Conservation (phyloP, 2,113 vertebrate species). For the Passer domesticus region DNA sequence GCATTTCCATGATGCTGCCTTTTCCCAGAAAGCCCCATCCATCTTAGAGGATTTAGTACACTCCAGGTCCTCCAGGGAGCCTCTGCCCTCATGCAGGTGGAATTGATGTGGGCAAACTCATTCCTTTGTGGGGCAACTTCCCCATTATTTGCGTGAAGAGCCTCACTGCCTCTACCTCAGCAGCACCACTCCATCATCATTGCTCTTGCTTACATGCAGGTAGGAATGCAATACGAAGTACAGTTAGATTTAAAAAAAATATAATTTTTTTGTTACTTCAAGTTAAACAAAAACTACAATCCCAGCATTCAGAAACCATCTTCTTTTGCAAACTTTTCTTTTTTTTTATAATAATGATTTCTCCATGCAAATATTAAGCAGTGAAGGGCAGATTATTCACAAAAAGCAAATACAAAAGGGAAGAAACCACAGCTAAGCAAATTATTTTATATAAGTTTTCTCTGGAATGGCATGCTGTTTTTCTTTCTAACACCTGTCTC, state of each 20-base stretch:
- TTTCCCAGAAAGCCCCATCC: neutral
- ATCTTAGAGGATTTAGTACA: neutral
- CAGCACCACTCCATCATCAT: neutral
- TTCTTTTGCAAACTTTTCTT: neutral
- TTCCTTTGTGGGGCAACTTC: accelerated
- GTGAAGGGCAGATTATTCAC: neutral
- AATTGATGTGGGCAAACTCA: neutral
- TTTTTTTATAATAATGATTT: neutral
- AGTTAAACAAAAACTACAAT: neutral
- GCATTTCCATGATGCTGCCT: neutral
- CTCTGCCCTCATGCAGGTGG: neutral
- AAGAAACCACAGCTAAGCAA: neutral
- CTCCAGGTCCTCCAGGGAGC: neutral
- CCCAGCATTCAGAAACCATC: neutral
- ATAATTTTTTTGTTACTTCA: neutral
- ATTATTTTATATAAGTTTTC: neutral
- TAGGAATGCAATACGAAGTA: neutral
- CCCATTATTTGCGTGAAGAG: neutral
- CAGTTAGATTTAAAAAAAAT: neutral
- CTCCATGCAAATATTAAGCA: neutral
- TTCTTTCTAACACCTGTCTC: neutral
- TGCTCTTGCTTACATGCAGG: neutral
- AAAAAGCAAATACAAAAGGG: neutral
- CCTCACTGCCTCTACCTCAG: neutral
- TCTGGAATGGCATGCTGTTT: neutral